Evolutionary conservation across 2,888 invertebrate genomes (phyloP).

Genomic region (Eupsilia transversa): DNA sequence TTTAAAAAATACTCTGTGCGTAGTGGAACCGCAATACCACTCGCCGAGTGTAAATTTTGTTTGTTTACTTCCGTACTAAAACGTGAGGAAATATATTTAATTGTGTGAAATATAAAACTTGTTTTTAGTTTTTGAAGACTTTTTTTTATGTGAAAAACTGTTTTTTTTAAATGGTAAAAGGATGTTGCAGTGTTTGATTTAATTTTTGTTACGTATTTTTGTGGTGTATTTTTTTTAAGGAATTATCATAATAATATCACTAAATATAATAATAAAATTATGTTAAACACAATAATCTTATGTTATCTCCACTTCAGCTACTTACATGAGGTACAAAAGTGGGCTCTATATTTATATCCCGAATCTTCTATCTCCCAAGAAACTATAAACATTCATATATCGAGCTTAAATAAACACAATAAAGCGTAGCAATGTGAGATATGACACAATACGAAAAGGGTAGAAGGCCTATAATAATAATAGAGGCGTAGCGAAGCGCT

Average conservation of each 20-base stretch:
- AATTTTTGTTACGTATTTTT: too few species aligned
- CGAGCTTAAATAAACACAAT: constrained; percentile 63
- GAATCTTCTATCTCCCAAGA: constrained; percentile 27
- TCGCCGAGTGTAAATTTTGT: constrained; percentile 43
- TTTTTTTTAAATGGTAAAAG: neutral
- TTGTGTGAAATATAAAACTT: constrained; percentile 2
- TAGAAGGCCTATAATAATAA: constrained; percentile 71
- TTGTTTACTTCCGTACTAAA: constrained; percentile 45
- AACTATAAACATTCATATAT: constrained; percentile 58
- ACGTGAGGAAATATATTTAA: neutral
- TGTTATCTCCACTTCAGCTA: neutral
- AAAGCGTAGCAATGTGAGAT: constrained; percentile 64
- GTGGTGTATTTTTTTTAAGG: too few species aligned
- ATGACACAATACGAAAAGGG: constrained; percentile 70
- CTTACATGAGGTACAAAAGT: neutral
- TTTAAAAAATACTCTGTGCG: constrained; percentile 47
- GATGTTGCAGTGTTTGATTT: too few species aligned
- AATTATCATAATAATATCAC: too few species aligned
- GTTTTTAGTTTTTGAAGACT: neutral
- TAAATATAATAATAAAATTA: neutral
- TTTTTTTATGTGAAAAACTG: neutral
- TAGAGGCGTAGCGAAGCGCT: constrained; percentile 70
- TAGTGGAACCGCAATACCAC: constrained; percentile 44
- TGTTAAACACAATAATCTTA: neutral
- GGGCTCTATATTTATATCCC: constrained; percentile 10